Percentiles rank a stretch among this genome's conserved stretches.
phyloP scores from a whole-genome alignment of 2,113 vertebrate genomes.

The Cygnus atratus region DNA sequence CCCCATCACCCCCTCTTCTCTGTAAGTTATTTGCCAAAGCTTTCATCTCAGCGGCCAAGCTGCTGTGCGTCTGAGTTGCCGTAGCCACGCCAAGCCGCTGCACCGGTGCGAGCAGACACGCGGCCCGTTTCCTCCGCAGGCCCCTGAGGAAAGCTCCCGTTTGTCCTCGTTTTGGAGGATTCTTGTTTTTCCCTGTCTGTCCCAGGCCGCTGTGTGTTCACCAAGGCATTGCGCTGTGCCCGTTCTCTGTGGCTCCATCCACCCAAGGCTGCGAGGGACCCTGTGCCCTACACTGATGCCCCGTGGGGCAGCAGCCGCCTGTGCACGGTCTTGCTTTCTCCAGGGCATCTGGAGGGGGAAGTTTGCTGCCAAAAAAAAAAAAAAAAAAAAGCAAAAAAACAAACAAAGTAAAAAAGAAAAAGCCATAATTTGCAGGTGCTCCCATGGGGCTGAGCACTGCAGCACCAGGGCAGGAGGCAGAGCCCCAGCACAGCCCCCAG shows the following conservation, averaged over 20 bases:
- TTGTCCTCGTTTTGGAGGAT: slow-evolving; percentile 72
- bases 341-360: background rate
- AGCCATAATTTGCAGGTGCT: slow-evolving; percentile 57
- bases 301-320: background rate
- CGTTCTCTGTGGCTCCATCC: background rate
- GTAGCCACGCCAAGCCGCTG: background rate
- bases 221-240: slow-evolving; percentile 41
- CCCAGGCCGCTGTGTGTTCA: background rate
- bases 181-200: background rate
- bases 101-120: background rate
- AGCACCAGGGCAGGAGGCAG: background rate
- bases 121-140: background rate
- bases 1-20: background rate
- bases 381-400: background rate
- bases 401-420: background rate
- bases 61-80: background rate
- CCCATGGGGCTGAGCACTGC: background rate
- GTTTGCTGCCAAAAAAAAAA: slow-evolving; percentile 20
- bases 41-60: slow-evolving; percentile 57
- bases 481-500: background rate
- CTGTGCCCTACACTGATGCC: rapidly evolving
- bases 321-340: background rate
- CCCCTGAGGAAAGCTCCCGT: slow-evolving; percentile 56
- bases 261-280: background rate
- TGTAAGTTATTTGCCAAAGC: slow-evolving; percentile 75